A percentile compares a stretch with the other conserved stretches of the same genome.
Conservation (phyloP, 2,113 vertebrate genomes). For the Ochotona princeps region DNA sequence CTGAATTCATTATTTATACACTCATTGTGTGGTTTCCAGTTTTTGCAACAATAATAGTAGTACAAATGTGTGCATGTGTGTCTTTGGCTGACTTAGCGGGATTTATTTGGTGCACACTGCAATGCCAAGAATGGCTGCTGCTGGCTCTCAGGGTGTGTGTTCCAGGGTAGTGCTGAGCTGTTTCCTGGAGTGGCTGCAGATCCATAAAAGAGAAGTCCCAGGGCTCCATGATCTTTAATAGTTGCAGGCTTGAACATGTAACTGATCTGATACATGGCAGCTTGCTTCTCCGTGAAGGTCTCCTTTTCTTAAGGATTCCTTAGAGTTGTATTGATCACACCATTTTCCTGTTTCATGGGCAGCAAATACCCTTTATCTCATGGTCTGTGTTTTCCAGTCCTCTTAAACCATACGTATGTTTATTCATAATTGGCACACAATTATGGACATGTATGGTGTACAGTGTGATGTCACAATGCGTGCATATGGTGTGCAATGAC, state of each 20-base stretch:
- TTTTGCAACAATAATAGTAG: background rate
- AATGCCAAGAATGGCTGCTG: background rate
- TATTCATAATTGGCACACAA: too few species aligned
- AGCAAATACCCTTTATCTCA: background rate
- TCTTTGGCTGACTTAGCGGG: background rate
- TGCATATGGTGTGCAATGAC: too few species aligned
- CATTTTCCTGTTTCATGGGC: background rate
- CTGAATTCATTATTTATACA: background rate
- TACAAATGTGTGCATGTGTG: background rate
- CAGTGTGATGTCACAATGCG: too few species aligned
- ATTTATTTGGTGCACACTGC: background rate
- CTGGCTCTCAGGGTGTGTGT: background rate
- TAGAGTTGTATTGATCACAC: background rate
- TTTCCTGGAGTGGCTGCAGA: background rate
- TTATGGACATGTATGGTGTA: too few species aligned
- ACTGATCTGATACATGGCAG: background rate
- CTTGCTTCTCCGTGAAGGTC: background rate
- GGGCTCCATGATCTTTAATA: background rate
- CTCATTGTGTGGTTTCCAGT: background rate
- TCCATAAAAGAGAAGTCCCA: background rate
- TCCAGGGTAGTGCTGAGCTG: background rate
- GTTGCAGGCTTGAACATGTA: background rate
- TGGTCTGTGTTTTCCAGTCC: background rate
- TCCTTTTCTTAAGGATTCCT: background rate
- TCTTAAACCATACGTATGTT: too few species aligned